Conservation (phyloP, 2,888 invertebrate species). For the Aphidoletes aphidimyza region DNA sequence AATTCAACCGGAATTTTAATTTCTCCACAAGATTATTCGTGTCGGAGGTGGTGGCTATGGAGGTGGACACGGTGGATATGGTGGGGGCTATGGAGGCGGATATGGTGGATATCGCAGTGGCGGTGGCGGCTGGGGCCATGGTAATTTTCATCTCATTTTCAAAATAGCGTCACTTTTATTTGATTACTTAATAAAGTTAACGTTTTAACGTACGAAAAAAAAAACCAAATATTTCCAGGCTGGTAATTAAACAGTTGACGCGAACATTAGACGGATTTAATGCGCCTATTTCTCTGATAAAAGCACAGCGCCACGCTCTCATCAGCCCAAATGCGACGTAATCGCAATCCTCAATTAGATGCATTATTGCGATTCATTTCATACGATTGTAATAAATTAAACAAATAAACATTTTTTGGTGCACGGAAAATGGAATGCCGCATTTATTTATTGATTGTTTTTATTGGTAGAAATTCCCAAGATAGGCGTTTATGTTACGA, state of each 20-base stretch:
- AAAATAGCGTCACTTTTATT: background rate
- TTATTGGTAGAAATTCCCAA: conserved; percentile 33
- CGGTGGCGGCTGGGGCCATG: conserved; percentile 14
- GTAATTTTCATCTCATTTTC: background rate
- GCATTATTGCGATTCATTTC: background rate
- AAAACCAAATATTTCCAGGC: background rate
- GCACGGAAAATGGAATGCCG: background rate
- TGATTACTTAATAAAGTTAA: background rate
- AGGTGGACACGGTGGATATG: background rate
- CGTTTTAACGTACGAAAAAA: too few species aligned
- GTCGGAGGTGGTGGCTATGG: background rate
- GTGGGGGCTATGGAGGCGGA: background rate
- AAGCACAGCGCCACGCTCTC: too few species aligned
- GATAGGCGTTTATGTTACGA: conserved; percentile 8
- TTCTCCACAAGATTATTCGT: background rate
- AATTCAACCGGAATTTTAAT: background rate
- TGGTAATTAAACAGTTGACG: conserved; percentile 44
- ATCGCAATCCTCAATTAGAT: background rate
- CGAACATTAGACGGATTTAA: conserved; percentile 31
- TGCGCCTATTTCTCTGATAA: too few species aligned
- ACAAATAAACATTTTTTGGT: conserved; percentile 8
- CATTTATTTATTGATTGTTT: conserved; percentile 43
- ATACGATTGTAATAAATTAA: background rate
- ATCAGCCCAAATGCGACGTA: too few species aligned
- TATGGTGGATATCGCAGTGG: background rate